Evolutionary conservation across 2,888 invertebrate genomes (phyloP).

Genomic region (Cephus pygmeus): DNA sequence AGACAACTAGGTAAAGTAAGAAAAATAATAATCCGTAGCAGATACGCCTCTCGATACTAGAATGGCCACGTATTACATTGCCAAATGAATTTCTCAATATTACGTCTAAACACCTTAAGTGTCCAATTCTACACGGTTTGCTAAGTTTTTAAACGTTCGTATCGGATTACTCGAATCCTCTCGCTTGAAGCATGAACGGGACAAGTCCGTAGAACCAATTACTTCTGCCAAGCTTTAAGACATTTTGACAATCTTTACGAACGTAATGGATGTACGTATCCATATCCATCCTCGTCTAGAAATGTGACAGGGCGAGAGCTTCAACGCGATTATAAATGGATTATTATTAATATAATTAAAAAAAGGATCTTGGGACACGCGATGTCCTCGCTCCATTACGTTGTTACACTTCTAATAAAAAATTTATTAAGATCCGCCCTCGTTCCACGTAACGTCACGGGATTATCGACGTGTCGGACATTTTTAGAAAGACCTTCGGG

Average conservation of each 20-base stretch:
- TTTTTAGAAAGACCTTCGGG: neutral
- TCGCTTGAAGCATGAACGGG: neutral
- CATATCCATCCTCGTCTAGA: neutral
- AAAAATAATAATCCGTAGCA: neutral
- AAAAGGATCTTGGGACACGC: no score
- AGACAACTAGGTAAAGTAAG: neutral
- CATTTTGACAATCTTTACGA: conserved; percentile 11
- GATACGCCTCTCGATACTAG: neutral
- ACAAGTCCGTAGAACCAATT: neutral
- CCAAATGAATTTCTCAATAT: neutral
- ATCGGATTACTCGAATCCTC: neutral
- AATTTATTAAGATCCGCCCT: neutral
- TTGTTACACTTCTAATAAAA: neutral
- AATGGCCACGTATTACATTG: neutral
- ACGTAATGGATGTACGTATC: neutral
- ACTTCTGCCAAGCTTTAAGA: conserved; percentile 11
- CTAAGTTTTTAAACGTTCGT: neutral
- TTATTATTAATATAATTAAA: no score
- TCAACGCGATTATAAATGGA: no score
- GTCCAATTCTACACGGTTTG: neutral
- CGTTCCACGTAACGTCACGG: neutral
- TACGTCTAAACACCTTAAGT: neutral
- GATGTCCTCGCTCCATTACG: neutral
- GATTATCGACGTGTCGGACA: neutral
- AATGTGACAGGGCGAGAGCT: neutral